Base-by-base conservation (phyloP, 1,140 invertebrate species). In the Plodia interpunctella region DNA sequence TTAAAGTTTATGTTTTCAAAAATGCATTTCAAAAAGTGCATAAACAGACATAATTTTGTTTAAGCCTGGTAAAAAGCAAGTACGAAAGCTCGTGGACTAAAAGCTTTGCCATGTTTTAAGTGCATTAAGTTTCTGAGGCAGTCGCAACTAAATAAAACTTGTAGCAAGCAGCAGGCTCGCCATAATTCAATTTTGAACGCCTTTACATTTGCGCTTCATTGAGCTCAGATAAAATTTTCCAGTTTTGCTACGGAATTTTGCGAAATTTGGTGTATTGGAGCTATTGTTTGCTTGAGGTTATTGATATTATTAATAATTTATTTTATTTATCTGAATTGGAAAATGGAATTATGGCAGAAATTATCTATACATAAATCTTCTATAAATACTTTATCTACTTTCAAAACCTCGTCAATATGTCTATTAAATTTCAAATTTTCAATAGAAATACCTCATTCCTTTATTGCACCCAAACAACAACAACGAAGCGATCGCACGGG, bases 101-200 rank as follows among this genome's bases (percentile, higher is more conserved):
- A 38, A 38, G 35, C 35, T 38, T 38, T 38, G 35, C 35, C 35
- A 38, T 38, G 35, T 38, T 38, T 38, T 38, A 38, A 38, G 35
- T 38, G 35, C 35, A 38, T 38, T 38, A 38, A 38, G 35, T 38
- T 38, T 8, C 5, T 11, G 35, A 11, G 35, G 35, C 35, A 38
- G 28, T 28, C 28, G 28, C 35, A 38, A 38, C 35, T 38, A 38
- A 38, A 38, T 38, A 38, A 38, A 38, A 38, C 35, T 38, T 38
- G 35, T 38, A 38, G 35, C 35, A 38, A 38, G 11, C 35, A 38
- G 35, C n/a, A 11, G 5, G 11, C 35, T 2, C 35, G 35, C 11
- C 2, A 11, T 38, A 11, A 38, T 38, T 38, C 35, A 13, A 38
- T 38, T 38, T 38, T 38, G 2, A 38, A 38, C 11, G 35, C 35